A percentile compares a stretch with the other conserved stretches of the same genome.
Evolutionary conservation across 2,113 vertebrate genomes (phyloP).

Genomic region (Eudyptes chrysolophus): DNA sequence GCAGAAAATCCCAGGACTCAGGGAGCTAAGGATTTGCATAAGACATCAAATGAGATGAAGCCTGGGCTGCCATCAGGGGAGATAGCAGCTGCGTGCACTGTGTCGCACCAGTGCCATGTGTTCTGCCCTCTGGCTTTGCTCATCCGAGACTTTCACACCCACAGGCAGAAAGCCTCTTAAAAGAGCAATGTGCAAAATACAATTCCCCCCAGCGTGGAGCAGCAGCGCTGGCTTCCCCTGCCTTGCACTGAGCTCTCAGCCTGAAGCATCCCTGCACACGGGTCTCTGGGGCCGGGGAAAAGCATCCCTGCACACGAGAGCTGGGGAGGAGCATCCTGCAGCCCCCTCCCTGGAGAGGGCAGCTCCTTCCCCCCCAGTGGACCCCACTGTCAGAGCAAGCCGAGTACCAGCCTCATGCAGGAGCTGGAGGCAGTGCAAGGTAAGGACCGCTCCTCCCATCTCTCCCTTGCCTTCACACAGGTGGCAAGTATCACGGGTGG

Average conservation of each 20-base stretch:
- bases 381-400: not conserved
- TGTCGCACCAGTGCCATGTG: not conserved
- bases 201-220: not conserved
- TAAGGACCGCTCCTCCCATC: not conserved
- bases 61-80: slow-evolving; percentile 2
- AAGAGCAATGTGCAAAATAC: not conserved
- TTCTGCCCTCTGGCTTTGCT: slow-evolving; percentile 50
- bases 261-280: not conserved
- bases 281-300: not conserved
- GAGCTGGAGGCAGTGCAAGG: not conserved
- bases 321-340: not conserved
- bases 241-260: not conserved
- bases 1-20: slow-evolving; percentile 40
- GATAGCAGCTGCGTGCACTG: not conserved
- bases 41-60: slow-evolving; percentile 57
- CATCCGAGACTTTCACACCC: slow-evolving; percentile 23
- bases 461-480: not conserved
- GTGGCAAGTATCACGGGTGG: not conserved
- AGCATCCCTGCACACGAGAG: not conserved
- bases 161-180: not conserved
- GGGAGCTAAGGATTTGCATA: slow-evolving; percentile 55
- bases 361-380: accelerated
- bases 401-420: not conserved
- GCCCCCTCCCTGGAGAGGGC: not conserved
- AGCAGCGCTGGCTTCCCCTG: accelerated